Evolutionary conservation across 2,888 invertebrate genomes (phyloP), one percentile per base, ranked within the genome.

Genomic region (Labia minor): DNA sequence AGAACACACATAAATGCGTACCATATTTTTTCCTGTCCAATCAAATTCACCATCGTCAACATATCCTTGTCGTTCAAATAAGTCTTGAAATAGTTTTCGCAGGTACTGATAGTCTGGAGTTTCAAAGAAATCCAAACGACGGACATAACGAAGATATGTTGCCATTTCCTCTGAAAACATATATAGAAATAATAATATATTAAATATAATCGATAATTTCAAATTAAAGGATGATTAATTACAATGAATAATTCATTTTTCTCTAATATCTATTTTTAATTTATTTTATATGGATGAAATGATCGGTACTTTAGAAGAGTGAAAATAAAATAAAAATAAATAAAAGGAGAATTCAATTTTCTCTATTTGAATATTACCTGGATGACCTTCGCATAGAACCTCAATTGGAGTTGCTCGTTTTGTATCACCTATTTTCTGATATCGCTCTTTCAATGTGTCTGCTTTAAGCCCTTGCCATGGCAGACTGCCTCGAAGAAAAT

Each of bases 401-500:
- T 99, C 99, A 76, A 99, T 95, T 68, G 97, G 95, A 73, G 99
- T 99, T 74, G 97, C 94, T 76, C 98, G 86, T 81, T 99, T 99
- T 73, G 99, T 99, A 81, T 99, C 99, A 75, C 99, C 99, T 79
- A 99, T 99, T 85, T 99, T 99, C 85, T 99, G 98, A 85, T 99
- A 99, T 78, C 99, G 85, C 82, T 98, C 97, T 83, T 98, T 98
- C 77, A 98, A 86, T 76, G 97, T 98, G 81, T 98, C 98, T 75
- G 98, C 98, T 85, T 99, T 99, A 77, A 99, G 86, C 75, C 99
- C 99, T 84, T 99, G 99, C 98, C 98, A 98, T 74, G 99, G 99
- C 81, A 99, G 86, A 80, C 95, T 96, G 76, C 99, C 99, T 75
- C 99, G 87, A 81, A 99, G 86, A 84, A 99, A 99, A 85, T 99